A percentile compares a stretch with the other conserved stretches of the same genome.
phyloP scores from a whole-genome alignment of 2,113 vertebrate species.

The crab-eating macaque (Macaca fascicularis) region DNA sequence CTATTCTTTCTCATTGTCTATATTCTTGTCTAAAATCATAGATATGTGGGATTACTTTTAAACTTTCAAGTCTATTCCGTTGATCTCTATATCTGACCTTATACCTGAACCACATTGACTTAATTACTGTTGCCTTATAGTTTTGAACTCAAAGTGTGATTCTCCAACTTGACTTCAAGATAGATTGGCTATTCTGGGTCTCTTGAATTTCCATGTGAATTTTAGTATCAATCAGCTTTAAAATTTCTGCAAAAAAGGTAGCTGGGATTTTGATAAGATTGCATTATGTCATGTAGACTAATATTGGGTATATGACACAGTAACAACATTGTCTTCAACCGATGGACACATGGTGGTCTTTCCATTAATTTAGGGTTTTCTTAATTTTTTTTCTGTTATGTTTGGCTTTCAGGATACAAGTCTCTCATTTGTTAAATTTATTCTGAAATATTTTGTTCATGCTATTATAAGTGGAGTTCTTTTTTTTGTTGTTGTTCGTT shows the following conservation, averaged over 20 bases:
- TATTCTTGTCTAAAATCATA: not conserved
- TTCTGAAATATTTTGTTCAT: not conserved
- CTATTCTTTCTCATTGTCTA: not conserved
- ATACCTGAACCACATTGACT: too few species aligned
- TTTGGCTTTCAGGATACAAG: not conserved
- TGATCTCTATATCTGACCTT: too few species aligned
- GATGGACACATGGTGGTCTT: not conserved
- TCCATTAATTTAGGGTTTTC: not conserved
- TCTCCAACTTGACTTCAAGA: not conserved
- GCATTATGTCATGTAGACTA: not conserved
- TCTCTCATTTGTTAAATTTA: not conserved
- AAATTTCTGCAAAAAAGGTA: too few species aligned
- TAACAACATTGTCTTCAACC: not conserved
- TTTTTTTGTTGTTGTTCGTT: not conserved
- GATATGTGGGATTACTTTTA: not conserved
- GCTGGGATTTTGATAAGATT: too few species aligned
- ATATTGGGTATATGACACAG: too few species aligned
- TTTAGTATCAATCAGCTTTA: not conserved
- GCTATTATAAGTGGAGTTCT: not conserved
- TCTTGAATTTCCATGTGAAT: not conserved
- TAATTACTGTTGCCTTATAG: fast-evolving
- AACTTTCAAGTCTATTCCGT: too few species aligned
- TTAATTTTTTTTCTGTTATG: not conserved
- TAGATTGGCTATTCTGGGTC: too few species aligned
- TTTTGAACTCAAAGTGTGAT: not conserved